Base-by-base conservation (phyloP, 2,888 invertebrate genomes). In the Agrotis exclamationis region DNA sequence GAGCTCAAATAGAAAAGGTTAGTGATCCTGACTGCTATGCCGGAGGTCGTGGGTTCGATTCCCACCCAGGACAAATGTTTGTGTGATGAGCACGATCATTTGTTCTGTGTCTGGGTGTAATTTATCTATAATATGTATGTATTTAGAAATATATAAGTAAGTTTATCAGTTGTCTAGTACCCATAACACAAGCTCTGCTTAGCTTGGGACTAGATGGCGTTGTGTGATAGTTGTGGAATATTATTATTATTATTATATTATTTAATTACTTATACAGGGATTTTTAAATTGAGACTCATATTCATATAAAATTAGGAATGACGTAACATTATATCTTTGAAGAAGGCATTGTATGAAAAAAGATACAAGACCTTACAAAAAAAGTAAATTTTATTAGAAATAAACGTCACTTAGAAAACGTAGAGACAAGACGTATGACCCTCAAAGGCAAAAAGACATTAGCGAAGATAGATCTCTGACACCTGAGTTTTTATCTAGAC, bases 401-500 rank as follows among this genome's bases (percentile, higher is more conserved):
- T 78, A 81, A 77, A 70, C 60, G 69, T 80, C 81, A 70, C 56
- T 75, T 60, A 60, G 54, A 70, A 77, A 64, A 81, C 53, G 54
- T 67, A 56, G n/a, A 66, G 24, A 51, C 67, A 66, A 78, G 74
- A 81, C 50, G 59, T 77, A 80, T 74, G 65, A 77, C 67, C 65
- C 64, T 80, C 44, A 69, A 74, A 82, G 68, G 63, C 58, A 70
- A 81, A 69, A 80, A 74, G 69, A 72, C 75, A 75, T 80, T 82
- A 80, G 63, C n/a, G 79, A 78, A 82, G 82, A 82, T 74, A 71
- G 71, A 78, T 74, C 68, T 71, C 24, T 45, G 57, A 63, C 79
- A 80, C 79, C 79, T 78, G 75, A 73, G 63, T 81, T 76, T 66
- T 58, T 73, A 69, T 66, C 81, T 81, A 81, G 81, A 76, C 68